Base-by-base conservation (phyloP, 1,140 invertebrate genomes). In the Halotydeus destructor region DNA sequence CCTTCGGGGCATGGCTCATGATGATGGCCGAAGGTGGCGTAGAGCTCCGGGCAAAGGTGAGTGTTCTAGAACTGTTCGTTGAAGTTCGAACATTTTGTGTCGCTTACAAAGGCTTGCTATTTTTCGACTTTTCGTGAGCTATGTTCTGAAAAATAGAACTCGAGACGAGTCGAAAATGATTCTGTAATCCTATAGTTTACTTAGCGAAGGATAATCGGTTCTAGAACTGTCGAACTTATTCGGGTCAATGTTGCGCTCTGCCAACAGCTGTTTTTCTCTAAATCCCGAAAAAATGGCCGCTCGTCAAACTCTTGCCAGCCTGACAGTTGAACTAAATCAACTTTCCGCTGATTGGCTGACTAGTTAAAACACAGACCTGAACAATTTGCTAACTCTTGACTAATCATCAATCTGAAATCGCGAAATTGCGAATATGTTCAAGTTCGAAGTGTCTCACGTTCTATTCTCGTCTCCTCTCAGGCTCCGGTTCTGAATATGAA, bases 111-210 rank as follows among this genome's bases (percentile, higher is more conserved):
- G n/a, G n/a, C n/a, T 38, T n/a, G 12, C 3, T 1, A 23, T 30
- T 32, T 41, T 3, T 26, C 23, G 24, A 18, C 35, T 45, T 3
- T 42, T 62, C 12, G 55, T 61, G 27, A 56, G 57, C 0, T 65
- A 71, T 44, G 62, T 73, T 26, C 30, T 32, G 12, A 52, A 59
- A 33, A 60, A 57, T 30, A 60, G 66, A 24, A 9, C 58, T 84
- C 84, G 61, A 84, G 80, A 52, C 76, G 78, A 11, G 78, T 82
- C 18, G 78, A 81, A 51, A 65, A 77, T 52, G 78, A 6, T 12
- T 6, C 5, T 6, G 12, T 18, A 35, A 18, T 12, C 12, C 6
- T 24, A 14, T 14, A 21, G 12, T 37, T 36, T 21, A 2, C 2
- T 14, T 36, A 12, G n/a, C 12, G 12, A 18, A 36, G 12, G 22